Evolutionary conservation across 2,113 vertebrate species (phyloP).

Genomic region (Phrynosoma platyrhinos): DNA sequence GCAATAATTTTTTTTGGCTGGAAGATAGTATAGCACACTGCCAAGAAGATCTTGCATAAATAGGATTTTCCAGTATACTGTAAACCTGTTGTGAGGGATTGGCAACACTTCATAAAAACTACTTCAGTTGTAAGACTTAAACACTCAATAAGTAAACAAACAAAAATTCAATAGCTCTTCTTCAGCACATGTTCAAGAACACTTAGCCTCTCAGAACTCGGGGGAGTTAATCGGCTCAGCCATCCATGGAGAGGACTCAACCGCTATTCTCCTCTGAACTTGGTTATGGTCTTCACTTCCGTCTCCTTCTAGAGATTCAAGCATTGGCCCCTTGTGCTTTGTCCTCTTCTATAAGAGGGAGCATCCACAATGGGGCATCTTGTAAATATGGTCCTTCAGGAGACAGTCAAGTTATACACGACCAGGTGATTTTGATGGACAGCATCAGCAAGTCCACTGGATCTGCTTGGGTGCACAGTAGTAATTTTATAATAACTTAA

Average conservation of each 20-base stretch:
- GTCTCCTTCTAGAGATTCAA: not conserved
- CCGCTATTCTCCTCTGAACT: not conserved
- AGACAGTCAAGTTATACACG: constrained; percentile 36
- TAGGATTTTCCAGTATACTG: not conserved
- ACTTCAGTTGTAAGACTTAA: constrained; percentile 4
- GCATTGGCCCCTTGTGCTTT: constrained; percentile 1
- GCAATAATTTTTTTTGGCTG: constrained; percentile 17
- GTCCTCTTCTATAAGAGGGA: constrained; percentile 13
- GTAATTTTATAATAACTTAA: constrained; percentile 62
- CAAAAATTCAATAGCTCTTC: constrained; percentile 9
- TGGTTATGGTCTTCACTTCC: constrained; percentile 25
- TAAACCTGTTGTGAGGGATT: not conserved
- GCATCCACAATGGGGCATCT: not conserved
- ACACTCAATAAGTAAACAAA: constrained; percentile 1
- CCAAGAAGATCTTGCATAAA: constrained; percentile 8
- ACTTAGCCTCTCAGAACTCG: constrained; percentile 14
- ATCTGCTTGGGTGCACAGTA: constrained; percentile 48
- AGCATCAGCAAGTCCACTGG: constrained; percentile 46
- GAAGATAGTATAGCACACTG: not conserved
- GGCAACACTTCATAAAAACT: not conserved
- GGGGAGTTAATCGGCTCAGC: not conserved
- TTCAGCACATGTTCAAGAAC: not conserved
- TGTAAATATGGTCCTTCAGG: constrained; percentile 1
- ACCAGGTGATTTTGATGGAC: constrained; percentile 58
- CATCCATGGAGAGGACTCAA: not conserved